Evolutionary conservation across 1,140 invertebrate species (phyloP), one percentile per base, ranked within the genome.

Genomic region (Mizuhopecten yessoensis): DNA sequence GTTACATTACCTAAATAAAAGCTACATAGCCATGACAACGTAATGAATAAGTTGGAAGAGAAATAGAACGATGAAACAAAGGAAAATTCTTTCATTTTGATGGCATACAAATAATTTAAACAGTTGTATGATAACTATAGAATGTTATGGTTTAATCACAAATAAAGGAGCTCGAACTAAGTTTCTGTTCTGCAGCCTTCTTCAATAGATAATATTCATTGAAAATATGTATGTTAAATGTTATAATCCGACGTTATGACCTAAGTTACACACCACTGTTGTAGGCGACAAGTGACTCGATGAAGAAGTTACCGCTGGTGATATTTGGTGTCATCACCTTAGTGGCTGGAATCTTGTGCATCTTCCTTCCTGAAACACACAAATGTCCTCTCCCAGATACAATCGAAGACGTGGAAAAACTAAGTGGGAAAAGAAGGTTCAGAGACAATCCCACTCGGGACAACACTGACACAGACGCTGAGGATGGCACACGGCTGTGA

Each of bases 321-420:
- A 34, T 95, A 34, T 95, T 95, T 92, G 95, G 95, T 20, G 93
- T 91, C 17, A 75, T 94, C 88, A 94, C 95, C 15, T 49, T 95
- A 3, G 87, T 94, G 36, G 95, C 93, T 15, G 92, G 93, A 23
- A 75, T 94, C 0, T n/a, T 94, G 1, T 92, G 93, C 1, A 87
- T 95, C 34, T 88, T 95, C 20, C 90, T 96, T n/a, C 95, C 95
- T 45, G 95, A 96, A 88, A 96, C 95, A 29, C 93, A 94, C 87
- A 89, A 93, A 34, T 90, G 88, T 3, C 92, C 94, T 34, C 91
- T 95, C 23, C 95, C 95, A 33, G 92, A 94, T 34, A 96, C 93
- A 1, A 92, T 95, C 34, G 90, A 94, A 20, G 95, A 95, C n/a
- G 90, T 94, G 15, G 94, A 95, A 91, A 39, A 92, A 33, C 33